Evolutionary conservation across 2,797 vertebrate genomes (phyloP).

Genomic region (Denticeps clupeoides): DNA sequence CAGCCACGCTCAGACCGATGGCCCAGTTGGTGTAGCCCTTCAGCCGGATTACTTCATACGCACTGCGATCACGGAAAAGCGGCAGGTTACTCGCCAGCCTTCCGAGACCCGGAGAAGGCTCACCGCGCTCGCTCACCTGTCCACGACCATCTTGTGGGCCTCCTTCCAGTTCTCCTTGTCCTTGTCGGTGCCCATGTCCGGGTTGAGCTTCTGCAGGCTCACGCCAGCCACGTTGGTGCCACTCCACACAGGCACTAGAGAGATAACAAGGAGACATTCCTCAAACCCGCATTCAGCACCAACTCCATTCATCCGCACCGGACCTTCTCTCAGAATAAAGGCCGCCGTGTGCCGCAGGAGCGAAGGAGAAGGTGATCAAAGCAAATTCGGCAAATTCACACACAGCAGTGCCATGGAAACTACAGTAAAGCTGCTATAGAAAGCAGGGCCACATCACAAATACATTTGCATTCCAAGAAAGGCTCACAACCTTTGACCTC

Average conservation of each 20-base stretch:
- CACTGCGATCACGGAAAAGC: constrained; percentile 57
- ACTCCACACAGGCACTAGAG: constrained; percentile 89
- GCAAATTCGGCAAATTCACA: too few species aligned
- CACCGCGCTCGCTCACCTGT: constrained; percentile 81
- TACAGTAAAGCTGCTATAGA: too few species aligned
- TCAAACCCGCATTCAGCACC: not conserved
- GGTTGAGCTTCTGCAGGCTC: constrained; percentile 80
- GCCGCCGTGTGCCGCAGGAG: too few species aligned
- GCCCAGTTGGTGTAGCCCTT: constrained; percentile 99
- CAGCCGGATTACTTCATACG: constrained; percentile 90
- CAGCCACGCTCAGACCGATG: constrained; percentile 87
- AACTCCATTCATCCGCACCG: too few species aligned
- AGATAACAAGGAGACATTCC: not conserved
- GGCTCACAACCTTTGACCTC: too few species aligned
- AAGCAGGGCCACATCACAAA: too few species aligned
- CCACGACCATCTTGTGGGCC: constrained; percentile 84
- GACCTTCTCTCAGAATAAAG: too few species aligned
- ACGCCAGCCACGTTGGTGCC: constrained; percentile 88
- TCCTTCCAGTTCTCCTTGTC: constrained; percentile 86
- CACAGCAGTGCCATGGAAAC: too few species aligned
- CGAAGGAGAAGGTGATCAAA: too few species aligned
- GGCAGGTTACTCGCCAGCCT: too few species aligned
- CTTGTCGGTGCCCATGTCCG: constrained; percentile 71
- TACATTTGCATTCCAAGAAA: too few species aligned
- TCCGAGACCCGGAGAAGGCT: too few species aligned